Base-by-base conservation (phyloP, 2,888 invertebrate species). In the Pristionchus mayeri region DNA sequence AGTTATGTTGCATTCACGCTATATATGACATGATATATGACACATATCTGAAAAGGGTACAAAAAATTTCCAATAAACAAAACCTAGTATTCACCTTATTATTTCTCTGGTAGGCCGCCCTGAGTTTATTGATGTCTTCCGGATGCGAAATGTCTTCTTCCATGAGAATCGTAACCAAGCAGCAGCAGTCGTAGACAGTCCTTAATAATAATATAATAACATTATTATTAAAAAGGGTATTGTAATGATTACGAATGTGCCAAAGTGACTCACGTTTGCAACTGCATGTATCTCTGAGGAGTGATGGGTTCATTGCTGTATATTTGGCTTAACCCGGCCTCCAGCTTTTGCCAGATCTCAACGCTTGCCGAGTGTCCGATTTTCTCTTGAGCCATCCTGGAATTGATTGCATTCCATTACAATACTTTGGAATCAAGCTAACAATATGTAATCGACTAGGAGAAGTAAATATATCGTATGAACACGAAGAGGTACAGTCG, bases 151-250 rank as follows among this genome's bases (percentile, higher is more conserved):
- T n/a, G 21, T 18, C 13, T 11, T 13, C 27, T 30, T 34, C 71
- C 40, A 9, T n/a, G 40, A n/a, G 63, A 71, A 85, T 76, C 9
- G 87, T 84, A 0, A 98, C 97, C 90, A 97, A 98, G 54, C 98
- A 99, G 93, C 98, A 99, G 93, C 98, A 99, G 94, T 99, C 97
- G 93, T 98, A 98, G 85, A 99, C 98, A 93, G 98, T 97, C 91
- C 96, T 97, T 94, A 91, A 93, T 87, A 21, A 78, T 13, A 13
- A n/a, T 7, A 50, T 37, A n/a, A n/a, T n/a, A n/a, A n/a, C n/a
- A n/a, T n/a, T n/a, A n/a, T n/a, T n/a, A n/a, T n/a, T n/a, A n/a
- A n/a, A n/a, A n/a, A n/a, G n/a, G n/a, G n/a, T n/a, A n/a, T n/a
- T n/a, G n/a, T n/a, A n/a, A n/a, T 18, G 1, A 16, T 18, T 30